Conservation (phyloP, 2,888 invertebrate genomes). For the Epirrhoe tristata region DNA sequence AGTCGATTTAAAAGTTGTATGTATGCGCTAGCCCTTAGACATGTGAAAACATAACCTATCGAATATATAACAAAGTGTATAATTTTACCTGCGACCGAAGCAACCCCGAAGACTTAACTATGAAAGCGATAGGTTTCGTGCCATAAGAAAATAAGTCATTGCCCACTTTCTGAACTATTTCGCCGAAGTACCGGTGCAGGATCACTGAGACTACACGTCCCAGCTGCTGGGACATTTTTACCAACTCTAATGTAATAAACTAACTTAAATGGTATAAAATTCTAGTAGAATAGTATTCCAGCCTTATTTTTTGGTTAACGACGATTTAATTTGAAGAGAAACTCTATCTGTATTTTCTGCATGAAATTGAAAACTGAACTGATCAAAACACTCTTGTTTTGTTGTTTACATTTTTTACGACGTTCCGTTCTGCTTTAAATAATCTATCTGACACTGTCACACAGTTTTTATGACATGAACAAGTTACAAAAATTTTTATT, state of each 20-base stretch:
- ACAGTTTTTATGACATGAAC: too few relatives aligned
- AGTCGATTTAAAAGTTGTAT: too few relatives aligned
- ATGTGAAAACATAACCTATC: conserved; percentile 46
- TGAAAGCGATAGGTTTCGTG: conserved; percentile 87
- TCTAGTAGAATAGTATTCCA: neutral
- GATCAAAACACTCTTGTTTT: too few relatives aligned
- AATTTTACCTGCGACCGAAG: conserved; percentile 68
- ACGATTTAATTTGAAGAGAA: too few relatives aligned
- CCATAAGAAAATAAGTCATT: conserved; percentile 89
- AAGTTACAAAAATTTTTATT: too few relatives aligned
- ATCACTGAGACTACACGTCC: conserved; percentile 90
- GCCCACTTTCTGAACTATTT: conserved; percentile 90
- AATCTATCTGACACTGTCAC: too few relatives aligned
- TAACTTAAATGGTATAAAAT: neutral
- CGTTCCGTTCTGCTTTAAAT: too few relatives aligned
- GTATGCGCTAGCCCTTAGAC: too few relatives aligned
- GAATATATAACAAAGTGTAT: conserved; percentile 22
- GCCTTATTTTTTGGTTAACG: neutral
- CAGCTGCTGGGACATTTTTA: conserved; percentile 88
- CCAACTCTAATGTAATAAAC: neutral
- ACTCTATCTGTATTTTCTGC: neutral
- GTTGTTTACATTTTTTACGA: too few relatives aligned
- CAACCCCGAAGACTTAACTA: conserved; percentile 86
- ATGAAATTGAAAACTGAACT: neutral
- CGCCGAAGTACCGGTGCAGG: conserved; percentile 92